Percentiles rank a stretch among this genome's conserved stretches.
These are phyloP conservation scores for Mercenaria mercenaria DNA, from an alignment of 1,140 invertebrate species.

Conservation along the genomic window DNA sequence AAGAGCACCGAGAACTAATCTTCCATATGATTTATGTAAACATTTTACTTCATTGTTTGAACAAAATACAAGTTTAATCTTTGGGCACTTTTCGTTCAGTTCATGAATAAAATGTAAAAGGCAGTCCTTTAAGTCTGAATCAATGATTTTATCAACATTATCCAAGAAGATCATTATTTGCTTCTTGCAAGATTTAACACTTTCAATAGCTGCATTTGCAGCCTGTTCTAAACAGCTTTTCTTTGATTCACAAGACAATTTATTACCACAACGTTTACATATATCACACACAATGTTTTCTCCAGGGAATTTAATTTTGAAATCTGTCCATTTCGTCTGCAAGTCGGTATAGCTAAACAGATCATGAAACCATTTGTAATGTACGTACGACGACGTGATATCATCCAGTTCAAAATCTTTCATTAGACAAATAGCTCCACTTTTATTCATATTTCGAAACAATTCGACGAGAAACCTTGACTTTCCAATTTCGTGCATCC, in stretches of 20 bases:
- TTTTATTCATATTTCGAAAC: background rate
- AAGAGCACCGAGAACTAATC: background rate
- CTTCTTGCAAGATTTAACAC: background rate
- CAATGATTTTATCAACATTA: slow-evolving; percentile 15
- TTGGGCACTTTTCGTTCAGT: background rate
- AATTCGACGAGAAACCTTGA: background rate
- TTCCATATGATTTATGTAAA: background rate
- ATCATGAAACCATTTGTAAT: background rate
- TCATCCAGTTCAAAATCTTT: background rate
- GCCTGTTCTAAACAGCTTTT: background rate
- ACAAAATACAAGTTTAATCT: background rate
- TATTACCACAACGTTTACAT: background rate
- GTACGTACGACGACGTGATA: background rate
- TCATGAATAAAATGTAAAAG: background rate
- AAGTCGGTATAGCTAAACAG: background rate
- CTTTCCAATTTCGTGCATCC: slow-evolving; percentile 6
- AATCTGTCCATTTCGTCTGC: background rate
- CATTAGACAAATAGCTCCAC: background rate
- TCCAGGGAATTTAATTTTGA: background rate
- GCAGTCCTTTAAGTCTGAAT: background rate
- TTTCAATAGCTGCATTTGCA: background rate
- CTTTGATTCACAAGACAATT: too few relatives aligned
- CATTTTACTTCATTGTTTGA: background rate
- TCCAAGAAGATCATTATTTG: background rate
- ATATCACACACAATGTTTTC: background rate